These are phyloP conservation scores for Oceanodroma tethys DNA, from an alignment of 2,113 vertebrate species.

Conservation along the genomic window DNA sequence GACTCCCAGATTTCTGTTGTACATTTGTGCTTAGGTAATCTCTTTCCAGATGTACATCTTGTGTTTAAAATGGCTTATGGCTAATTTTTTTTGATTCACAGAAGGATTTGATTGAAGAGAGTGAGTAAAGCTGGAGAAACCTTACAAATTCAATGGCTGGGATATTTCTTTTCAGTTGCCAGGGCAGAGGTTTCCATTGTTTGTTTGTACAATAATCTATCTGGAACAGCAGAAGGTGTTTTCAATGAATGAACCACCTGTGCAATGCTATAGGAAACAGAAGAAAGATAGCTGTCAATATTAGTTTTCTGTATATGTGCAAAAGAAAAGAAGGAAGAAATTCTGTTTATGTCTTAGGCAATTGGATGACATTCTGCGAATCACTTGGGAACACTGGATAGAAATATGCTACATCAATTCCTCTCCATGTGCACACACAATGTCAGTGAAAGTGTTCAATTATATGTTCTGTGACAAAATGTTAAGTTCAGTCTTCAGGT, in stretches of 20 bases:
- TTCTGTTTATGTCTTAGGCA: neutral
- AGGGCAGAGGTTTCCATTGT: slow-evolving; percentile 54
- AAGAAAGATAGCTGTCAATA: slow-evolving; percentile 43
- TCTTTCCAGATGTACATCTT: neutral
- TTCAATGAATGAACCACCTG: slow-evolving; percentile 65
- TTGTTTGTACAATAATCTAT: slow-evolving; percentile 65
- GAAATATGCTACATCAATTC: neutral
- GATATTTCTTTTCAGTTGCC: slow-evolving; percentile 2
- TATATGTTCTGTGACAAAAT: neutral
- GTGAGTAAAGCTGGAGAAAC: neutral
- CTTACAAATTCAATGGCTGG: neutral
- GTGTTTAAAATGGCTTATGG: slow-evolving; percentile 14
- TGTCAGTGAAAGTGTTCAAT: neutral
- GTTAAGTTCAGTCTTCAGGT: neutral
- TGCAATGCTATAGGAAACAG: slow-evolving; percentile 27
- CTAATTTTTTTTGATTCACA: slow-evolving; percentile 25
- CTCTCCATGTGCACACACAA: neutral
- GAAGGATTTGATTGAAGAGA: slow-evolving; percentile 34
- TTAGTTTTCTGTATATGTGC: neutral
- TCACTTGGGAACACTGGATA: neutral
- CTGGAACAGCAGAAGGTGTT: slow-evolving; percentile 49
- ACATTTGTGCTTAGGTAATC: neutral
- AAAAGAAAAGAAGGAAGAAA: neutral
- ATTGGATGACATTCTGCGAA: neutral
- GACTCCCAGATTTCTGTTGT: neutral